phyloP scores from a whole-genome alignment of 2,888 invertebrate genomes.

The Agriopis leucophaearia region DNA sequence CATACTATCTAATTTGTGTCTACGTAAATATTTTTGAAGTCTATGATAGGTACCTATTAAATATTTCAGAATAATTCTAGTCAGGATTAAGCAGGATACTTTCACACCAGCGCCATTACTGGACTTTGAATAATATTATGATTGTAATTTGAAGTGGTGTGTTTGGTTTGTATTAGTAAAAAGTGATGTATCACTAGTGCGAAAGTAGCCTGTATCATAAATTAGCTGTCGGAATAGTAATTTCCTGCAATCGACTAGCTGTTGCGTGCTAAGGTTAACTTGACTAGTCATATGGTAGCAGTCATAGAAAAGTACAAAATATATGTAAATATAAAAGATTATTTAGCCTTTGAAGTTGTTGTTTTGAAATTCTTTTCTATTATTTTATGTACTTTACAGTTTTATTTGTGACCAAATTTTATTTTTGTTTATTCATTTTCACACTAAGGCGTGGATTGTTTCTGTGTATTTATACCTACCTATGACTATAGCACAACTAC shows the following conservation, averaged over 20 bases:
- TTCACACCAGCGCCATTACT: constrained; percentile 1
- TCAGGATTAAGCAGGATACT: neutral
- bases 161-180: constrained; percentile 35
- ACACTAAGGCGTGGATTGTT: constrained; percentile 62
- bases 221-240: constrained; percentile 15
- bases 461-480: constrained; percentile 39
- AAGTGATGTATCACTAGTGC: neutral
- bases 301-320: constrained; percentile 41
- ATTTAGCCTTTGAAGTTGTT: constrained; percentile 30
- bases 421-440: constrained; percentile 61
- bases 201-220: constrained; percentile 9
- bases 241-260: constrained; percentile 8
- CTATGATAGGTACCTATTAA: constrained; percentile 31
- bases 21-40: constrained; percentile 31
- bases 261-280: constrained; percentile 21
- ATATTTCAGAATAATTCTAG: constrained; percentile 34
- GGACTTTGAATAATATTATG: constrained; percentile 1
- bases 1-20: constrained; percentile 53
- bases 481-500: constrained; percentile 79
- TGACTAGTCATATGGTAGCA: constrained; percentile 31
- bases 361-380: constrained; percentile 25
- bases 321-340: constrained; percentile 25
- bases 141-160: constrained; percentile 24
- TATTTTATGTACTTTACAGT: constrained; percentile 49
- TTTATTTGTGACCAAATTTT: constrained; percentile 65